These are phyloP conservation scores for Morpho deidamia DNA, from an alignment of 2,888 invertebrate species.

Conservation along the genomic window DNA sequence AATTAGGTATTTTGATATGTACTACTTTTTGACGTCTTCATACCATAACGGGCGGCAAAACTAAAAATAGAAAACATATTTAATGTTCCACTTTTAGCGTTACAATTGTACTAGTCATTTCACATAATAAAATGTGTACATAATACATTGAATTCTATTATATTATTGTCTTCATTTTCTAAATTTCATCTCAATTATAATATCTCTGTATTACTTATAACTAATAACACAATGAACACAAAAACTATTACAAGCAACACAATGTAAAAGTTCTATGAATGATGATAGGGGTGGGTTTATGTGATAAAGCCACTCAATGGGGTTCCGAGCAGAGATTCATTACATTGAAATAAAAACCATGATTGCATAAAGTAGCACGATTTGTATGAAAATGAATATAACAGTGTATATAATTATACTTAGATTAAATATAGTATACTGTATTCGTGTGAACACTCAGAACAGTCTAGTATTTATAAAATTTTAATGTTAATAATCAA, in stretches of 20 bases:
- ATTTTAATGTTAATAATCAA: too few species aligned
- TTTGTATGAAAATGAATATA: too few species aligned
- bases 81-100: constrained; percentile 13
- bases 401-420: too few species aligned
- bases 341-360: background rate
- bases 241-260: constrained; percentile 29
- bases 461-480: too few species aligned
- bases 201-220: constrained; percentile 35
- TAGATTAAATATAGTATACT: too few species aligned
- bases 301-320: constrained; percentile 33
- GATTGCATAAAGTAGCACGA: background rate
- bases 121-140: constrained; percentile 27
- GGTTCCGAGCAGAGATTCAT: constrained; percentile 60
- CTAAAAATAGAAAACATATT: constrained; percentile 58
- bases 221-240: constrained; percentile 35
- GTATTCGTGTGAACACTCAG: too few species aligned
- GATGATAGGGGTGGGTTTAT: constrained; percentile 70
- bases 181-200: constrained; percentile 18
- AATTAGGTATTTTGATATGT: constrained; percentile 30
- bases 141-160: constrained; percentile 21
- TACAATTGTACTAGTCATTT: background rate
- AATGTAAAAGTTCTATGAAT: constrained; percentile 23
- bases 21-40: constrained; percentile 47
- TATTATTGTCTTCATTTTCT: constrained; percentile 26
- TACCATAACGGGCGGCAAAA: constrained; percentile 69